Evolutionary conservation across 2,888 invertebrate species (phyloP).

Genomic region (Prosapia bicincta): DNA sequence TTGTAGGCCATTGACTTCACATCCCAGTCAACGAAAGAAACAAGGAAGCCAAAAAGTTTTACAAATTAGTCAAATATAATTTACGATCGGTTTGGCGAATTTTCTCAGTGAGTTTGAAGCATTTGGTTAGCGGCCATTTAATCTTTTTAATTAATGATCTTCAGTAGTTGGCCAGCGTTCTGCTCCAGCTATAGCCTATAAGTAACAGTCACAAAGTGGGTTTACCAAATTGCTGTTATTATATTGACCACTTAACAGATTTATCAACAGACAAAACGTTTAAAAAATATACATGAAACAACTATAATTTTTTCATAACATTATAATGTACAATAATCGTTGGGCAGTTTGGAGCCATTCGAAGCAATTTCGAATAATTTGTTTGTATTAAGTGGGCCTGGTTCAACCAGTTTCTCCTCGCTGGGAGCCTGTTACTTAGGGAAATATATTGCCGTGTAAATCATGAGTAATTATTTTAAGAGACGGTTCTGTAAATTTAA

Average conservation of each 20-base stretch:
- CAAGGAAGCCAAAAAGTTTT: too few species aligned
- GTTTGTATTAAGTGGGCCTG: conserved; percentile 5
- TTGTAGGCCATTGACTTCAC: too few species aligned
- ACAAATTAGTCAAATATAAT: too few species aligned
- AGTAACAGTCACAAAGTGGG: background rate
- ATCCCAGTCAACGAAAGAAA: too few species aligned
- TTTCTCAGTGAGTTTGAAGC: too few species aligned
- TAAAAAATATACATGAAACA: conserved; percentile 24
- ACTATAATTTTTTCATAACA: conserved; percentile 11
- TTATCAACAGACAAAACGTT: conserved; percentile 23
- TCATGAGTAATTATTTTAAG: background rate
- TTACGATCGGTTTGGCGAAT: too few species aligned
- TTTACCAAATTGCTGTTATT: background rate
- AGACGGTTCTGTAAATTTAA: background rate
- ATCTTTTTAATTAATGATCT: background rate
- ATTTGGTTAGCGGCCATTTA: background rate
- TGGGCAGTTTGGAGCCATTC: conserved; percentile 6
- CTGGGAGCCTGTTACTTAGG: background rate
- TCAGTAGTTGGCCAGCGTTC: background rate
- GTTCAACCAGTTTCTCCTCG: background rate
- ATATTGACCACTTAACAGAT: conserved; percentile 19
- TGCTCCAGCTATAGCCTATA: background rate
- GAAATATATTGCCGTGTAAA: background rate
- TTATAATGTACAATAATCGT: conserved; percentile 24
- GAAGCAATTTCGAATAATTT: conserved; percentile 26